phyloP scores from a whole-genome alignment of 2,113 vertebrate species.

The Athene cunicularia region DNA sequence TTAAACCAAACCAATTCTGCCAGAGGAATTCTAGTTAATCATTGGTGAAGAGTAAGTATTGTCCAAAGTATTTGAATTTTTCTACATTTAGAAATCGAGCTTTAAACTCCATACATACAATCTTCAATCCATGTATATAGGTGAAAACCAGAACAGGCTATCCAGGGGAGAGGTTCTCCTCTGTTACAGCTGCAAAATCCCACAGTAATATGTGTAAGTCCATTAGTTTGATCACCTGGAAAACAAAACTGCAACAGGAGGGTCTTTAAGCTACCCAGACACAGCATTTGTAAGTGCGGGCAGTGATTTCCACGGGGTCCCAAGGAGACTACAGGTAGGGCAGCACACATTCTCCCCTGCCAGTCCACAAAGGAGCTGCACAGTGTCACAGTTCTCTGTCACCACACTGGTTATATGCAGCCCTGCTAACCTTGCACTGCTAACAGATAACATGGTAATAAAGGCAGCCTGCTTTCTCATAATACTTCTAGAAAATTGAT shows the following conservation, averaged over 20 bases:
- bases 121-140: neutral
- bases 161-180: neutral
- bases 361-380: rapidly evolving
- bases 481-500: neutral
- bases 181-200: neutral
- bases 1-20: neutral
- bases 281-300: neutral
- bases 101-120: neutral
- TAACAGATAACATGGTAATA: neutral
- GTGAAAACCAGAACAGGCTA: neutral
- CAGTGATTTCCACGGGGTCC: neutral
- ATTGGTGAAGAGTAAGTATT: neutral
- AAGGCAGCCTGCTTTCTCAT: neutral
- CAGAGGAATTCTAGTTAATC: neutral
- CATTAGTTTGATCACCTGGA: neutral
- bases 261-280: neutral
- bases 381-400: neutral
- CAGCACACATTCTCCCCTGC: neutral
- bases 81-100: neutral
- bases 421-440: neutral
- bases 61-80: neutral
- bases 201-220: neutral
- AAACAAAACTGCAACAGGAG: neutral
- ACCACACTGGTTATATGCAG: neutral
- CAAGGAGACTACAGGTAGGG: neutral